Evolutionary conservation across 2,888 invertebrate genomes (phyloP).

Genomic region (Epinotia bilunana): DNA sequence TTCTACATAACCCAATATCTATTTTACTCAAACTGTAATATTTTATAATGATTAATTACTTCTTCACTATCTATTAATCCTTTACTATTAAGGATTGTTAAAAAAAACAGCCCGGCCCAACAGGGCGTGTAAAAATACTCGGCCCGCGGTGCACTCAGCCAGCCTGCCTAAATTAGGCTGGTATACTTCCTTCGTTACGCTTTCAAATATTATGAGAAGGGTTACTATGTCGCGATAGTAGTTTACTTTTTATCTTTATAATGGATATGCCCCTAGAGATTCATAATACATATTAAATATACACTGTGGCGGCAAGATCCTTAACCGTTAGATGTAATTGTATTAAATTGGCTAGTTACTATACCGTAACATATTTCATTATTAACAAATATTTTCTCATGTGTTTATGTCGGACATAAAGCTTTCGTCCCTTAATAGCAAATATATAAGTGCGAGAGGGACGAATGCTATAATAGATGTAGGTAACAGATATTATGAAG

Average conservation of each 20-base stretch:
- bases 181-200: not conserved
- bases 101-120: conserved; percentile 34
- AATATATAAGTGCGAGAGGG: too few species aligned
- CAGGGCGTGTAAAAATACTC: conserved; percentile 36
- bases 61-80: conserved; percentile 11
- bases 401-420: too few species aligned
- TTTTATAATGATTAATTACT: not conserved
- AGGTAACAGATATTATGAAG: too few species aligned
- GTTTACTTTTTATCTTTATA: not conserved
- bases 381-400: too few species aligned
- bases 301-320: not conserved
- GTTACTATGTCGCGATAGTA: conserved; percentile 5
- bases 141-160: not conserved
- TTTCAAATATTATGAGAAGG: conserved; percentile 17
- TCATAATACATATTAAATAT: not conserved
- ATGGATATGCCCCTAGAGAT: not conserved
- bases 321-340: too few species aligned
- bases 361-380: too few species aligned
- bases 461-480: too few species aligned
- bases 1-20: too few species aligned
- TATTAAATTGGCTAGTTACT: too few species aligned
- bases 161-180: conserved; percentile 27
- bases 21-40: not conserved
- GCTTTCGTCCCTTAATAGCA: too few species aligned
- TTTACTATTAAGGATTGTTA: conserved; percentile 10